Conservation (phyloP, 2,113 vertebrate species). For the Amphiprion percula region DNA sequence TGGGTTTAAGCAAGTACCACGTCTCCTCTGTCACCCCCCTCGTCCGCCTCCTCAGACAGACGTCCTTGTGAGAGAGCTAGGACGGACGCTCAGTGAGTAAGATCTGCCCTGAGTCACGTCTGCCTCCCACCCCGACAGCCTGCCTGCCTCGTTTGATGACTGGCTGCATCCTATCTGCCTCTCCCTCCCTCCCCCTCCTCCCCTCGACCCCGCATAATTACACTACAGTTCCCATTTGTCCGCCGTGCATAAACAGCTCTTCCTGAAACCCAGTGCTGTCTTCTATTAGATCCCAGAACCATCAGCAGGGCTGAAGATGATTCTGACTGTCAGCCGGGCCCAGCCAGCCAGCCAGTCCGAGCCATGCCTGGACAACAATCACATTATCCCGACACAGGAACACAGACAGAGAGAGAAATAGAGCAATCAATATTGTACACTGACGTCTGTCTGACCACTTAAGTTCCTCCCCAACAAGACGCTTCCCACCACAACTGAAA, state of each 20-base stretch:
- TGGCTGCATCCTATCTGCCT: constrained; percentile 49
- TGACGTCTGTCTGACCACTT: constrained; percentile 78
- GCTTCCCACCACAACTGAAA: constrained; percentile 72
- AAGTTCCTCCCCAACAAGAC: constrained; percentile 69
- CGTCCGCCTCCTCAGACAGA: constrained; percentile 79
- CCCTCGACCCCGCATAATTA: constrained; percentile 59
- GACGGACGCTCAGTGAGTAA: constrained; percentile 74
- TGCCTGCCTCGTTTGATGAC: constrained; percentile 52
- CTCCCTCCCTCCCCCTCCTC: background rate
- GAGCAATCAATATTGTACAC: constrained; percentile 73
- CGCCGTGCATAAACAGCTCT: constrained; percentile 71
- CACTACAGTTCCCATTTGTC: constrained; percentile 76
- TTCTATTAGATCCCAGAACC: constrained; percentile 82
- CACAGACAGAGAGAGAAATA: constrained; percentile 74
- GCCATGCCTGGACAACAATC: constrained; percentile 78
- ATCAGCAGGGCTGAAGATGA: constrained; percentile 74
- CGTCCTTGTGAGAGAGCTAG: constrained; percentile 71
- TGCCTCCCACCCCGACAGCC: constrained; percentile 62
- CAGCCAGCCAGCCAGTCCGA: constrained; percentile 64
- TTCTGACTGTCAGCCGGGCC: constrained; percentile 70
- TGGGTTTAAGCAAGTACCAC: constrained; percentile 74
- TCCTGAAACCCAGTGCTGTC: constrained; percentile 75
- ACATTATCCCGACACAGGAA: constrained; percentile 76
- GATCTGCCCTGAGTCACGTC: constrained; percentile 73
- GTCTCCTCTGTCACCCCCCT: constrained; percentile 65